Evolutionary conservation across 2,888 invertebrate genomes (phyloP).

Genomic region (Parnassius glacialis): DNA sequence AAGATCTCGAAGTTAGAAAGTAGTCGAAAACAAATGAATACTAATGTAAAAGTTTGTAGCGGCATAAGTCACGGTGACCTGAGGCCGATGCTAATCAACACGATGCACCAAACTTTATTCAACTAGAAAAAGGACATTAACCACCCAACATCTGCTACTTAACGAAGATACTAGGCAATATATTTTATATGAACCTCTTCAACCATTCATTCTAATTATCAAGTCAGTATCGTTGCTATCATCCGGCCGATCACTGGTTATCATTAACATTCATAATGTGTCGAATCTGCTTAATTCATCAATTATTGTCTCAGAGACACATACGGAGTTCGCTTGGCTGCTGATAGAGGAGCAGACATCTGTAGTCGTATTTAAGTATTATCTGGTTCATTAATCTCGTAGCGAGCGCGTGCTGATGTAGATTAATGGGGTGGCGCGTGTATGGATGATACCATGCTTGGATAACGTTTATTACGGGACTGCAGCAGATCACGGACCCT

Average conservation of each 20-base stretch:
- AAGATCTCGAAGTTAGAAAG: conserved; percentile 56
- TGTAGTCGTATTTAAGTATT: conserved; percentile 75
- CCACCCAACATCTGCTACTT: conserved; percentile 36
- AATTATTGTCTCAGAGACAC: conserved; percentile 53
- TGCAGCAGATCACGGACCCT: conserved; percentile 42
- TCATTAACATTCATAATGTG: conserved; percentile 69
- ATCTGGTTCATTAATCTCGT: conserved; percentile 77
- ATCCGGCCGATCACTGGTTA: conserved; percentile 52
- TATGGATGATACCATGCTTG: conserved; percentile 63
- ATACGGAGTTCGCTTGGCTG: conserved; percentile 50
- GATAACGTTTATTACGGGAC: conserved; percentile 65
- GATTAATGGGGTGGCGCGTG: conserved; percentile 75
- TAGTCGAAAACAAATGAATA: conserved; percentile 58
- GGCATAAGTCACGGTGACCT: conserved; percentile 38
- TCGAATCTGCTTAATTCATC: conserved; percentile 69
- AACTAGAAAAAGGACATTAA: conserved; percentile 38
- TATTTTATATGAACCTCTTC: conserved; percentile 53
- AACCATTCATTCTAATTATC: conserved; percentile 73
- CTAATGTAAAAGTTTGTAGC: conserved; percentile 43
- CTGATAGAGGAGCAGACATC: conserved; percentile 61
- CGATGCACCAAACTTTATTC: conserved; percentile 23
- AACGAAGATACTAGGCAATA: conserved; percentile 50
- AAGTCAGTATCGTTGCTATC: conserved; percentile 44
- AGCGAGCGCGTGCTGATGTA: conserved; percentile 76
- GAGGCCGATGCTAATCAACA: not conserved